Conservation (phyloP, 1,140 invertebrate genomes). For the Meteorus sp. region DNA sequence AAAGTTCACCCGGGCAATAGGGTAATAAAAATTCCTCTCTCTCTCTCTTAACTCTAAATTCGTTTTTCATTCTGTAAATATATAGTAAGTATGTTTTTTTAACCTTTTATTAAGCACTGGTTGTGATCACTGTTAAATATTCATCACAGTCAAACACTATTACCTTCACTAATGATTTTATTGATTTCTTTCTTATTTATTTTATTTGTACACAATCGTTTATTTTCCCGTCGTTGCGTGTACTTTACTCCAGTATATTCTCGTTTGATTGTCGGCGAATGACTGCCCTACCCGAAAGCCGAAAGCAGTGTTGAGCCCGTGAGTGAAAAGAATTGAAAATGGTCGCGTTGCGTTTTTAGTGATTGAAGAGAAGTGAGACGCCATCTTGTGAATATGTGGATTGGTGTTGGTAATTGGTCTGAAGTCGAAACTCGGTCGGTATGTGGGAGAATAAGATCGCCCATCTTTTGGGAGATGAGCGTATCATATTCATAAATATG, state of each 20-base stretch:
- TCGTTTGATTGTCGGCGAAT: constrained; percentile 16
- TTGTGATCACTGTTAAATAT: constrained; percentile 23
- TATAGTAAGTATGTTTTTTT: too few relatives aligned
- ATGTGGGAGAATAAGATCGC: too few relatives aligned
- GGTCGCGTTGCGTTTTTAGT: not conserved
- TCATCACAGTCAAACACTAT: not conserved
- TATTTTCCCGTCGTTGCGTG: not conserved
- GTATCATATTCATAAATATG: too few relatives aligned
- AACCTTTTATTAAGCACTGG: too few relatives aligned
- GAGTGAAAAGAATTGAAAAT: not conserved
- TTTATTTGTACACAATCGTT: constrained; percentile 2
- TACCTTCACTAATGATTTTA: not conserved
- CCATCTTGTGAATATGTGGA: too few relatives aligned
- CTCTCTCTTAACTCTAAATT: not conserved
- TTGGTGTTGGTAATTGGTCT: too few relatives aligned
- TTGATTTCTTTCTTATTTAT: not conserved
- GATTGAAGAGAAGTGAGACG: too few relatives aligned
- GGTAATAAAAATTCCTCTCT: constrained; percentile 4
- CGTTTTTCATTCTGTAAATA: not conserved
- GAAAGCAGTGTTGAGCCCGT: constrained; percentile 40
- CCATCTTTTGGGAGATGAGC: too few relatives aligned
- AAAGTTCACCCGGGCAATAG: constrained; percentile 9
- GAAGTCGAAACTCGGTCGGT: too few relatives aligned
- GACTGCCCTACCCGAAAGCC: constrained; percentile 35
- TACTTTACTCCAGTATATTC: not conserved